Conservation (phyloP, 2,888 invertebrate genomes). For the Apodemia mormo region DNA sequence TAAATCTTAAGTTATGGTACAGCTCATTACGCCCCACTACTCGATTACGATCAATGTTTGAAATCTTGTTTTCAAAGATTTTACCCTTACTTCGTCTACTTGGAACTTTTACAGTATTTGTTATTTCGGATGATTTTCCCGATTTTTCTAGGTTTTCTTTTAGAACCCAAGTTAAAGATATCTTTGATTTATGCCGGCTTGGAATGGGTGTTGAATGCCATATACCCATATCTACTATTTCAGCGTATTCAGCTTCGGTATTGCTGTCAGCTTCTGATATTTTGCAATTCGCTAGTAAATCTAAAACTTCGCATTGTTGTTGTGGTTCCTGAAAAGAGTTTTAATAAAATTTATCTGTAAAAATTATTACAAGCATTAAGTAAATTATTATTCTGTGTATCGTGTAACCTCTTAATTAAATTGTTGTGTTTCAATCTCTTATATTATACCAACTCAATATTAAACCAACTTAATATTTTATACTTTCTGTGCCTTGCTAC, state of each 20-base stretch:
- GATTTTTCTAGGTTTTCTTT: conserved; percentile 81
- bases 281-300: conserved; percentile 67
- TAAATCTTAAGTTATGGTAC: conserved; percentile 73
- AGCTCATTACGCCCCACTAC: conserved; percentile 71
- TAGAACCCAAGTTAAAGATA: conserved; percentile 89
- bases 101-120: conserved; percentile 48
- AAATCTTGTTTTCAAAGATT: conserved; percentile 16
- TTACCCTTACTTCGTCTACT: conserved; percentile 58
- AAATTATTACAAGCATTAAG: no score
- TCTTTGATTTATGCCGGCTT: conserved; percentile 81
- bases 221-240: conserved; percentile 73
- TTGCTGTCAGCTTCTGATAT: conserved; percentile 50
- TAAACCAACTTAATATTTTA: no score
- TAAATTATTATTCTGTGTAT: no score
- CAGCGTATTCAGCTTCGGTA: conserved; percentile 65
- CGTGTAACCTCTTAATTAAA: no score
- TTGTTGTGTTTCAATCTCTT: no score
- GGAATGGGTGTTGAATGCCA: conserved; percentile 75
- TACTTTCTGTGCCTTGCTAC: no score
- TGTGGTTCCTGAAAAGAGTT: conserved; percentile 29
- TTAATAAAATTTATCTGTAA: background rate
- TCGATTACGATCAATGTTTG: conserved; percentile 51
- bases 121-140: conserved; percentile 48
- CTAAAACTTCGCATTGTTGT: conserved; percentile 63
- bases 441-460: no score